Evolutionary conservation across 2,888 invertebrate genomes (phyloP), one percentile per base, ranked within the genome.

Genomic region (Corbicula japonica): DNA sequence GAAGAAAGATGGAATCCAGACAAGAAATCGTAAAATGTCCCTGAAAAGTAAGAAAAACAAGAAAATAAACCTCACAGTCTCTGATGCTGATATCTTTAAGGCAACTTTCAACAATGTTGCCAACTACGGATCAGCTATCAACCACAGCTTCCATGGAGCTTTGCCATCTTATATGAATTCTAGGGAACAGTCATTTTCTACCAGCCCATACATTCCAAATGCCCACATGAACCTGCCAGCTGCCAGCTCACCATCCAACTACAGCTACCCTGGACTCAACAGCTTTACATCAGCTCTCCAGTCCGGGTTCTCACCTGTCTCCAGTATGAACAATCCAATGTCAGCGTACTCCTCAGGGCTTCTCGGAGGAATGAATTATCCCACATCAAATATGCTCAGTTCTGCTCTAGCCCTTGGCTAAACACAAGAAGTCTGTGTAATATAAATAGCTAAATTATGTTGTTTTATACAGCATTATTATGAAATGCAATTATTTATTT

Each of bases 1-100:
- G 98, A 95, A 98, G 88, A 96, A 98, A 90, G 98, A 98, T 93
- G 98, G 98, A 54, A 98, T 99, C 89, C 98, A 98, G 86, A 97
- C 97, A 12, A 95, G 98, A 86, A 98, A 98, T 92, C 95, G 98
- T 66, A 98, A 98, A 92, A 73, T 79, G 73, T 69, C 83, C 15
- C 46, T 66, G 66, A 83, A 79, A 41, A 58, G 66, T 28, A 83
- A 79, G 74, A 83, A 83, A 48, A 69, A 69, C 41, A 76, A 72
- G 71, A 83, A 83, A 34, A 26, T 78, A 2, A 72, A 65, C 32
- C 61, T 78, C 23, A 65, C 78, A n/a, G 77, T 78, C 15, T 75
- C 80, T 34, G 75, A 82, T 46, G 62, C 75, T 21, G 82, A 82
- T 21, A 72, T 82, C 52, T 66, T 82, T 18, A 78, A 71, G 50